phyloP scores from a whole-genome alignment of 1,140 invertebrate genomes.

The Bemisia tabaci region DNA sequence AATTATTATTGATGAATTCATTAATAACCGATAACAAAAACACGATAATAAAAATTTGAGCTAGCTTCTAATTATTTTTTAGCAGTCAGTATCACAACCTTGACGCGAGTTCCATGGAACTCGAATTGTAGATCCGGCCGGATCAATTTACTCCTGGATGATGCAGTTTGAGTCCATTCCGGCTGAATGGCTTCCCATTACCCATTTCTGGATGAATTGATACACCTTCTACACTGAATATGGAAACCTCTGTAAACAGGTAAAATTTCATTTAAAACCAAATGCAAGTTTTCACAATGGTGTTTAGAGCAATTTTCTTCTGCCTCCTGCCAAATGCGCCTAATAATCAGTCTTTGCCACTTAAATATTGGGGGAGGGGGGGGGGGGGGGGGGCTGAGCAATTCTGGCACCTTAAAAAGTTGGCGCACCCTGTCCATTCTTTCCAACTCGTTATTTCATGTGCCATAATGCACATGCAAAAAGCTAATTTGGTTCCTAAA shows the following conservation, averaged over 20 bases:
- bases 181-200: not conserved
- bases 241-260: constrained; percentile 68
- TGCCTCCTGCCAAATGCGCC: not conserved
- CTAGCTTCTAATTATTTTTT: not conserved
- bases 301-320: not conserved
- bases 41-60: not conserved
- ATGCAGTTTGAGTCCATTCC: not conserved
- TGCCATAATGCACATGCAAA: too few relatives aligned
- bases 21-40: not conserved
- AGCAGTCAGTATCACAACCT: not conserved
- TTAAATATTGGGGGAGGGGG: not conserved
- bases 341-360: not conserved
- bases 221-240: constrained; percentile 82
- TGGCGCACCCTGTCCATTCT: too few relatives aligned
- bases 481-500: too few relatives aligned
- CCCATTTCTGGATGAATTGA: constrained; percentile 49
- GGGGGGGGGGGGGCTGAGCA: too few relatives aligned
- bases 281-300: not conserved
- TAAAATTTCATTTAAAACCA: constrained; percentile 8
- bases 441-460: not conserved
- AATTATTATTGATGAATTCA: not conserved
- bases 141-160: not conserved
- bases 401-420: too few relatives aligned
- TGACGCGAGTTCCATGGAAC: not conserved
- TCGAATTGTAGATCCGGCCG: not conserved